Conservation (phyloP, 1,140 invertebrate genomes). For the Oreohelix idahoensis region DNA sequence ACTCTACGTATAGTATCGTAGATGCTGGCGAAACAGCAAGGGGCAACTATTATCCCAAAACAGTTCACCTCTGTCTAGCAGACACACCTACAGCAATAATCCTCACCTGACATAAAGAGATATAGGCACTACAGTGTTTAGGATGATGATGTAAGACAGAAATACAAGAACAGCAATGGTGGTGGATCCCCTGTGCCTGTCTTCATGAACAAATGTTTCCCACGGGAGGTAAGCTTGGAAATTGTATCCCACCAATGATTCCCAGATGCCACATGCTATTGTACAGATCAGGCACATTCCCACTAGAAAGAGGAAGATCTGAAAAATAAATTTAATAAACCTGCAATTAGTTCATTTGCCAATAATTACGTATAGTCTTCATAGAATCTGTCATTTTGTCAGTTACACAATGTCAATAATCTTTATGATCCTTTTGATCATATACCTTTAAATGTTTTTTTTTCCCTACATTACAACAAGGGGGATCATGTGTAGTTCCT, state of each 20-base stretch:
- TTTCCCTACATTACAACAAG: too few species aligned
- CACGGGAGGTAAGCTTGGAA: slow-evolving; percentile 95
- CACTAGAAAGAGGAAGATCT: slow-evolving; percentile 99
- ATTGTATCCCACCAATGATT: slow-evolving; percentile 81
- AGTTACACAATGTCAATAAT: too few species aligned
- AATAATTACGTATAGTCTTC: neutral
- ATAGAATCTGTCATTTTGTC: neutral
- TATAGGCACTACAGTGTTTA: slow-evolving; percentile 99
- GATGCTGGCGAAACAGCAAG: too few species aligned
- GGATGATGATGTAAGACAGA: slow-evolving; percentile 99
- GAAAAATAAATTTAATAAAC: slow-evolving; percentile 49
- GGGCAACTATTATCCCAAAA: too few species aligned
- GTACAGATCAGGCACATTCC: slow-evolving; percentile 98
- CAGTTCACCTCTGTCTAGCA: too few species aligned
- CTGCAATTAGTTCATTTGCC: too few species aligned
- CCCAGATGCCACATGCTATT: slow-evolving; percentile 97
- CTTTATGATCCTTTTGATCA: too few species aligned
- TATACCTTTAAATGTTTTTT: too few species aligned
- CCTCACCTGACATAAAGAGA: slow-evolving; percentile 96
- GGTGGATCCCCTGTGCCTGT: slow-evolving; percentile 80
- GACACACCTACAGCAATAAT: too few species aligned
- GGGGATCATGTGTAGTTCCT: too few species aligned
- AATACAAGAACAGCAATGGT: slow-evolving; percentile 96
- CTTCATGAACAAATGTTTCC: slow-evolving; percentile 88
- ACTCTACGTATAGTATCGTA: too few species aligned